A percentile compares a stretch with the other conserved stretches of the same genome.
phyloP scores from a whole-genome alignment of 2,797 vertebrate species.

The Neomorphus geoffroyi region DNA sequence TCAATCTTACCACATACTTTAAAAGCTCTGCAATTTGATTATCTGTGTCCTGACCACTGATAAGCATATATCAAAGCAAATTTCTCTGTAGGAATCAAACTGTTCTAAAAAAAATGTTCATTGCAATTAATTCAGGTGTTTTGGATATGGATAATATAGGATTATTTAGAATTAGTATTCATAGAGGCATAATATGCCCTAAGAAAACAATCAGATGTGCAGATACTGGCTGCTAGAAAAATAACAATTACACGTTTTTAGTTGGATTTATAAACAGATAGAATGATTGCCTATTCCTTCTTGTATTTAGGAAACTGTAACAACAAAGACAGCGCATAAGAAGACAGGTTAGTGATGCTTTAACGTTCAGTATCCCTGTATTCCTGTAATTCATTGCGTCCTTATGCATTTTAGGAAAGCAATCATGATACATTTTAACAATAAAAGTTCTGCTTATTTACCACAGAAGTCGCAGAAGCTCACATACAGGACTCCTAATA shows the following conservation, averaged over 20 bases:
- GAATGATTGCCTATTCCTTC: neutral
- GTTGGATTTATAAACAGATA: neutral
- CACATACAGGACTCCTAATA: neutral
- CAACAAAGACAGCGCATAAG: neutral
- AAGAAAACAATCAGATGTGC: rapidly evolving
- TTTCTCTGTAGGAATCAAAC: neutral
- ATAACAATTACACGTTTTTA: neutral
- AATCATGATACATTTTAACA: neutral
- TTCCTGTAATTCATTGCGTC: neutral
- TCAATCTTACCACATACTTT: neutral
- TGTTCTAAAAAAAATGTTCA: neutral
- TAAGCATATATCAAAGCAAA: neutral
- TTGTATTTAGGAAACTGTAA: neutral
- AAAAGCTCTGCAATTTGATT: neutral
- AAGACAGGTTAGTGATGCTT: neutral
- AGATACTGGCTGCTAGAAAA: neutral
- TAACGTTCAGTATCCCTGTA: neutral
- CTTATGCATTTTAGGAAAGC: neutral
- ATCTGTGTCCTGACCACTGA: neutral
- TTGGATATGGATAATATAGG: neutral
- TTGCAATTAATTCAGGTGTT: neutral
- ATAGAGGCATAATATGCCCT: neutral
- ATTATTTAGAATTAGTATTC: neutral
- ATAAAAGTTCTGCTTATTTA: neutral
- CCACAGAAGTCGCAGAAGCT: neutral